These are phyloP conservation scores for Parnassius apollo DNA, from an alignment of 2,888 invertebrate genomes.

Conservation along the genomic window DNA sequence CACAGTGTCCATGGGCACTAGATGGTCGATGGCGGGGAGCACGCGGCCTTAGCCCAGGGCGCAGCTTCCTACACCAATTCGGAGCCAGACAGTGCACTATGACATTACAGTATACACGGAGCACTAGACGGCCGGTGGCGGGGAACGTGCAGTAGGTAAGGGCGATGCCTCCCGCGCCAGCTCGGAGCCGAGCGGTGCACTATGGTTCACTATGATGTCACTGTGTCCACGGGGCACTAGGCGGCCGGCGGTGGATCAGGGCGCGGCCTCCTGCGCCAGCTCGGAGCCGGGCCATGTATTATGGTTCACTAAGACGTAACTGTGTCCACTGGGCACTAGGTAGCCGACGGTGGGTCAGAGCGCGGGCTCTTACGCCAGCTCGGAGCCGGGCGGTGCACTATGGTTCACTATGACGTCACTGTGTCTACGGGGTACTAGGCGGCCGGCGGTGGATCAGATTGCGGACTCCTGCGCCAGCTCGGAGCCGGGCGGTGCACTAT, in stretches of 20 bases:
- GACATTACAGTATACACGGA: neutral
- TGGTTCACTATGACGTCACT: too few species aligned
- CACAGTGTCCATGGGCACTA: neutral
- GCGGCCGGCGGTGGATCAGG: constrained; percentile 58
- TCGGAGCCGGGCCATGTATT: constrained; percentile 33
- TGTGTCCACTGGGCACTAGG: constrained; percentile 41
- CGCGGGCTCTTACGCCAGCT: too few species aligned
- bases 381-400: too few species aligned
- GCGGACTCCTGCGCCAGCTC: constrained; percentile 58
- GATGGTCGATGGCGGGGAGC: constrained; percentile 41
- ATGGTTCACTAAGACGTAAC: constrained; percentile 48
- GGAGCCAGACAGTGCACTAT: too few species aligned
- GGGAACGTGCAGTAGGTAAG: constrained; percentile 49
- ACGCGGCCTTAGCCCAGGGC: constrained; percentile 50
- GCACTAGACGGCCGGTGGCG: constrained; percentile 33
- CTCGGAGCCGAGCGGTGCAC: neutral
- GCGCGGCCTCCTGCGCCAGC: constrained; percentile 62
- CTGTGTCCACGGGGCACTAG: neutral
- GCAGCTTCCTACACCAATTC: constrained; percentile 56
- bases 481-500: too few species aligned
- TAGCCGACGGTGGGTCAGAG: constrained; percentile 52
- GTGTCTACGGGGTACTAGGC: neutral
- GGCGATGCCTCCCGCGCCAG: constrained; percentile 65
- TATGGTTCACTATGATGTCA: too few species aligned
- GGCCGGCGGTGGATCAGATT: constrained; percentile 62